Base-by-base conservation (phyloP, 2,113 vertebrate species). In the Egretta garzetta region DNA sequence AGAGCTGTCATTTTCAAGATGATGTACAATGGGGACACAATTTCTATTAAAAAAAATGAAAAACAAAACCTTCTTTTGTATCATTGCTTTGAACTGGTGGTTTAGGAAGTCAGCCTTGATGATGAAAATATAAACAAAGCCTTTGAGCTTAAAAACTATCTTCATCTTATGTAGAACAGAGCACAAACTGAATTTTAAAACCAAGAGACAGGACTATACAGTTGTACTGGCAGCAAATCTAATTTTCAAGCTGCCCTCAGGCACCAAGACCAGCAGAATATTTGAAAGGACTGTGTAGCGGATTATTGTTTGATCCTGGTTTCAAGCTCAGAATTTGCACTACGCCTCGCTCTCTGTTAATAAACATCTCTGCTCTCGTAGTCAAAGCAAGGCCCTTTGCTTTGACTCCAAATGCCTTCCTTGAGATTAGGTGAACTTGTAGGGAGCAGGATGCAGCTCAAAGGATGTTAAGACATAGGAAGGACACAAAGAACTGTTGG, bases 111-210 rank as follows among this genome's bases (percentile, higher is more conserved):
- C 52, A 81, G 52, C 21, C 27, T 67, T 87, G 33, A 90, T 71
- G 52, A 91, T 79, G 55, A 32, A 96, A 94, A 85, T 79, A 85
- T 62, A 93, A 96, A 93, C 41, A 88, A 89, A 95, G 28, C 6
- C 56, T 77, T 88, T 3, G 4, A 86, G 26, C 32, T 91, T 84
- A 94, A 96, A 93, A 93, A 47, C 15, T 86, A 6, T 58, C 60
- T 96, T 80, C 82, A 74, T 81, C 68, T 92, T 52, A 8, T 35
- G 32, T 41, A 83, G 77, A 66, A 73, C 18, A 88, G 86, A 82
- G 23, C 49, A 93, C 52, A 92, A 90, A 90, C 63, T 62, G 58
- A 80, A 91, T 96, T 95, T 91, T 90, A 90, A 86, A 96, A 76
- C 33, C 53, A 74, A 91, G 37, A 60, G 28, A 80, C 55, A 24